Evolutionary conservation across 2,797 vertebrate species (phyloP).

Genomic region (Sebastes kiyomatsui): DNA sequence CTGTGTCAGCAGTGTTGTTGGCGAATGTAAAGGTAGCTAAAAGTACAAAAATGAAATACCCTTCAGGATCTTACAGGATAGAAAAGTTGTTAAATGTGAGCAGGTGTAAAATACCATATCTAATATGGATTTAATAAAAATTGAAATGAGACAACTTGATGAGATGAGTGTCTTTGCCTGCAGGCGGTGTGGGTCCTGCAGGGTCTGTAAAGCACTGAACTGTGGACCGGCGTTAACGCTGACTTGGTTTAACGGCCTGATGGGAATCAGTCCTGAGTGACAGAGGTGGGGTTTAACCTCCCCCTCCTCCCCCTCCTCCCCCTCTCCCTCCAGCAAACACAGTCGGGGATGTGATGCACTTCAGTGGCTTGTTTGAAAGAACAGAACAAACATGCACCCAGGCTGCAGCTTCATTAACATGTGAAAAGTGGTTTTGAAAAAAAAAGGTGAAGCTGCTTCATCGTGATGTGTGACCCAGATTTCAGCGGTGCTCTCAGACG

Average conservation of each 20-base stretch:
- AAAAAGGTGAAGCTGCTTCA: constrained; percentile 1
- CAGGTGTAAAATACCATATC: not conserved
- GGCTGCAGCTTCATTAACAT: not conserved
- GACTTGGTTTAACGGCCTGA: not conserved
- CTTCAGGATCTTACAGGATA: not conserved
- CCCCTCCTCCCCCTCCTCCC: not conserved
- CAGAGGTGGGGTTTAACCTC: constrained; percentile 9
- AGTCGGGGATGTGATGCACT: not conserved
- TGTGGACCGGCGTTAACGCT: not conserved
- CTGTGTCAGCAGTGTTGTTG: not conserved
- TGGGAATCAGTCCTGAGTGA: constrained; percentile 36
- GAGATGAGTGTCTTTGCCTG: not conserved
- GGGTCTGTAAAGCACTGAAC: not conserved
- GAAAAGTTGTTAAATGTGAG: not conserved
- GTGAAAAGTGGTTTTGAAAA: constrained; percentile 7
- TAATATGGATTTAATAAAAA: not conserved
- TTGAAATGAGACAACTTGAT: not conserved
- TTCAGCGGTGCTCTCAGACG: constrained; percentile 7
- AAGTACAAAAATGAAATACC: not conserved
- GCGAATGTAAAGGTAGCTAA: not conserved
- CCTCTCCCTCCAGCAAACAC: not conserved
- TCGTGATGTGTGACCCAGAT: constrained; percentile 61
- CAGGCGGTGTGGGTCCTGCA: not conserved
- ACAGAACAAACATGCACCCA: not conserved
- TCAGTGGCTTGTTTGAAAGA: constrained; percentile 18